Conservation (phyloP, 1,140 invertebrate genomes). For the roundworm (Caenorhabditis elegans) region DNA sequence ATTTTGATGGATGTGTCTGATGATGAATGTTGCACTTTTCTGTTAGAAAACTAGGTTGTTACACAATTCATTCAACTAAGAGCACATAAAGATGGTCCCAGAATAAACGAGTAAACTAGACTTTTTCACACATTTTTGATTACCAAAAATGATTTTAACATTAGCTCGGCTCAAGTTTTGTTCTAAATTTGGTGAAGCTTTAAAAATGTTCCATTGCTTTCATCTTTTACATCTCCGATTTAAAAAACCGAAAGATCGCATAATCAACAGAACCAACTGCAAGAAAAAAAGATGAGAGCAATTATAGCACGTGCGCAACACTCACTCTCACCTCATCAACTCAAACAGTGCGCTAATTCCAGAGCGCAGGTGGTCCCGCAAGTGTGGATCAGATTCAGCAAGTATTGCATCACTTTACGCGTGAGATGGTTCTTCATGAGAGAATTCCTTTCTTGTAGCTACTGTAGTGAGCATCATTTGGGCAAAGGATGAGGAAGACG, state of each 20-base stretch:
- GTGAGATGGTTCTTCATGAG: not conserved
- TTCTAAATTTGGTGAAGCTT: too few relatives aligned
- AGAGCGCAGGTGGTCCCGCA: not conserved
- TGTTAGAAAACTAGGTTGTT: not conserved
- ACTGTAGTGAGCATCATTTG: not conserved
- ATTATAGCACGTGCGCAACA: constrained; percentile 3
- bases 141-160: too few relatives aligned
- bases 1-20: not conserved
- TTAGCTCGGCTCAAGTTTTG: too few relatives aligned
- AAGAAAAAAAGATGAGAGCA: not conserved
- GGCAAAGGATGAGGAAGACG: not conserved
- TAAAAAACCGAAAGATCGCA: too few relatives aligned
- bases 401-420: not conserved
- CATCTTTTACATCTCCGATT: too few relatives aligned
- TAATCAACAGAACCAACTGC: too few relatives aligned
- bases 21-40: not conserved
- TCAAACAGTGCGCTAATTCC: not conserved
- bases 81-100: too few relatives aligned
- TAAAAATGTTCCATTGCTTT: too few relatives aligned
- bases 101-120: too few relatives aligned
- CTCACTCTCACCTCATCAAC: constrained; percentile 24
- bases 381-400: not conserved
- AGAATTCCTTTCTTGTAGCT: not conserved
- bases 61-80: too few relatives aligned
- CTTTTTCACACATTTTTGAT: too few relatives aligned